A percentile compares a stretch with the other conserved stretches of the same genome.
These are phyloP conservation scores for Andrena camellia DNA, from an alignment of 2,888 invertebrate genomes.

Conservation along the genomic window DNA sequence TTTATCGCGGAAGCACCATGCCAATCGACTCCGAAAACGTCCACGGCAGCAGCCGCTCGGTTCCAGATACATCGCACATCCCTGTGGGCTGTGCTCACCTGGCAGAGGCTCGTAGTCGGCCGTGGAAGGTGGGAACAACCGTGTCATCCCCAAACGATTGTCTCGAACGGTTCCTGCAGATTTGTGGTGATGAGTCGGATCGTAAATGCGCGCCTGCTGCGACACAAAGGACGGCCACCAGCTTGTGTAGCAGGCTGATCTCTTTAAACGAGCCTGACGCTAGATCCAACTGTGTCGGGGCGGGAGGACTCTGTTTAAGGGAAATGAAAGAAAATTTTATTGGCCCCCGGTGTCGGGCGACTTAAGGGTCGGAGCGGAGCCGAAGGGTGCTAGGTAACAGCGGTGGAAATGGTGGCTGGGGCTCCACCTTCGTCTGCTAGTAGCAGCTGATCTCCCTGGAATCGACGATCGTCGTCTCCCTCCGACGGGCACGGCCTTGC, in stretches of 20 bases:
- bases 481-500: background rate
- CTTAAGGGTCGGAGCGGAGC: background rate
- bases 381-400: slow-evolving; percentile 4
- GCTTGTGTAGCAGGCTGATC: slow-evolving; percentile 48
- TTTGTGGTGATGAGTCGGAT: slow-evolving; percentile 55
- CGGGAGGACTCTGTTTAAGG: slow-evolving; percentile 42
- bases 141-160: slow-evolving; percentile 56
- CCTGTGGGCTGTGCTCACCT: slow-evolving; percentile 3
- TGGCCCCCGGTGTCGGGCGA: slow-evolving; percentile 9
- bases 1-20: too few relatives aligned
- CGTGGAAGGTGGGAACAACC: slow-evolving; percentile 37
- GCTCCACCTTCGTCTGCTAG: background rate
- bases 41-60: too few relatives aligned
- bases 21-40: too few relatives aligned
- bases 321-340: slow-evolving; percentile 53
- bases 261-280: slow-evolving; percentile 9
- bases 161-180: slow-evolving; percentile 43
- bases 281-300: background rate
- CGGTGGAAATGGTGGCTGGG: slow-evolving; percentile 4
- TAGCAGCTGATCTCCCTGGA: slow-evolving; percentile 37
- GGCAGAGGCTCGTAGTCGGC: background rate
- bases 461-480: slow-evolving; percentile 1
- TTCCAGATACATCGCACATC: background rate
- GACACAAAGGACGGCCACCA: slow-evolving; percentile 61
- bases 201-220: slow-evolving; percentile 36